A percentile compares a stretch with the other conserved stretches of the same genome.
Evolutionary conservation across 23 tunicate genomes (phyloP).

Genomic region (Halocynthia aurantium): DNA sequence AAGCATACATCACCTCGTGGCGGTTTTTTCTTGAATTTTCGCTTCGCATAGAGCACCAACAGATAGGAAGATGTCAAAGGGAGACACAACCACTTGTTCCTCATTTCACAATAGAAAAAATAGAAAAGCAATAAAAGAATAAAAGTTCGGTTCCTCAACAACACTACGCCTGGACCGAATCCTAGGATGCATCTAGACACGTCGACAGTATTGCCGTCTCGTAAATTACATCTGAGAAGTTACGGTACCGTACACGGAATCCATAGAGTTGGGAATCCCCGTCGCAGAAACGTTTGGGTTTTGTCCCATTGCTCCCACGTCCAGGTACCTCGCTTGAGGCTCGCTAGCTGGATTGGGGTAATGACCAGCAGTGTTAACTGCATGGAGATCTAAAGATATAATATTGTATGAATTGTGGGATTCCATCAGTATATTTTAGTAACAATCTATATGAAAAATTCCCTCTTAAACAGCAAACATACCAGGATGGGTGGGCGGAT

Average conservation of each 20-base stretch:
- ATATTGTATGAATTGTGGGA: background rate
- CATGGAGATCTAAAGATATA: conserved; percentile 7
- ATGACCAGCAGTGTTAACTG: conserved; percentile 13
- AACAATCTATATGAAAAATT: background rate
- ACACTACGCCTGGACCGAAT: no score
- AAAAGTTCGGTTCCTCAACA: no score
- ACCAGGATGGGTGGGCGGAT: conserved; percentile 6
- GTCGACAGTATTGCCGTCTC: no score
- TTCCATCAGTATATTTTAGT: background rate
- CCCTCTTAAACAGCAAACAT: background rate
- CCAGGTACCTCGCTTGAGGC: conserved; percentile 21
- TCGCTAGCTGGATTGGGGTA: conserved; percentile 4
- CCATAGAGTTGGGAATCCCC: conserved; percentile 13
- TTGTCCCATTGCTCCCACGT: conserved; percentile 11
- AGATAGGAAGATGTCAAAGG: no score
- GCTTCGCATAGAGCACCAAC: no score
- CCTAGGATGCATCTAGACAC: no score
- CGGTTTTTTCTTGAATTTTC: no score
- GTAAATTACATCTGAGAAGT: background rate
- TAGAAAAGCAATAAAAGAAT: no score
- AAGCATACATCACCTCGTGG: no score
- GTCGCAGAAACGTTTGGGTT: conserved; percentile 10
- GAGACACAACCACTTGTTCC: no score
- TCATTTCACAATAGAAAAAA: no score
- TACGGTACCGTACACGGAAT: conserved; percentile 11